A percentile compares a stretch with the other conserved stretches of the same genome.
Evolutionary conservation across 2,113 vertebrate species (phyloP).

Genomic region (Rattus norvegicus): DNA sequence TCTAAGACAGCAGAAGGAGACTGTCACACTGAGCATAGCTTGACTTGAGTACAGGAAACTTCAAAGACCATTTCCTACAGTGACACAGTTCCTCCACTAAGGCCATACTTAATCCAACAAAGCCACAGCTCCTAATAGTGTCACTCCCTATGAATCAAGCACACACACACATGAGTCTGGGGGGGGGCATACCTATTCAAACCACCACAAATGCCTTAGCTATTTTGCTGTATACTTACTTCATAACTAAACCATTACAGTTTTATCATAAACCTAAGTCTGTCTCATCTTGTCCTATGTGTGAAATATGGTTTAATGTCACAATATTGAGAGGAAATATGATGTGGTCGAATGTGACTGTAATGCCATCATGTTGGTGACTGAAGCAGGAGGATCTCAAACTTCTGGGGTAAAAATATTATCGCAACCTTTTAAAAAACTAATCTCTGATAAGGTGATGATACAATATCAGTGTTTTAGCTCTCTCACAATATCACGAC

Average conservation of each 20-base stretch:
- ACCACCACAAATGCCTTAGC: neutral
- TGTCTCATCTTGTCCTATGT: neutral
- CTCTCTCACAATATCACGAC: neutral
- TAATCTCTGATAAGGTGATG: neutral
- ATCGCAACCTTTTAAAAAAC: neutral
- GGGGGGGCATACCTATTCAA: neutral
- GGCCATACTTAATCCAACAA: neutral
- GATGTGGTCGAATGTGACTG: neutral
- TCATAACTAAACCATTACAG: neutral
- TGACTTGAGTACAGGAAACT: neutral
- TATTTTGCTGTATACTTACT: neutral
- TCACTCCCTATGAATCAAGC: neutral
- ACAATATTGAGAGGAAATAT: neutral
- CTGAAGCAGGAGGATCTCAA: neutral
- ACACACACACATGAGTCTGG: neutral
- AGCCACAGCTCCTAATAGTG: neutral
- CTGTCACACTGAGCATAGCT: neutral
- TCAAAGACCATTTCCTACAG: neutral
- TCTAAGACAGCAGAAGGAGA: neutral
- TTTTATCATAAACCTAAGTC: neutral
- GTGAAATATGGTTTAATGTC: neutral
- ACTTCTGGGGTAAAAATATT: neutral
- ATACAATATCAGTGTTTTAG: neutral
- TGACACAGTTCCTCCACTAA: neutral
- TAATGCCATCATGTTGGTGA: neutral